Evolutionary conservation across 2,888 invertebrate species (phyloP).

Genomic region (Miltochrista miniata): DNA sequence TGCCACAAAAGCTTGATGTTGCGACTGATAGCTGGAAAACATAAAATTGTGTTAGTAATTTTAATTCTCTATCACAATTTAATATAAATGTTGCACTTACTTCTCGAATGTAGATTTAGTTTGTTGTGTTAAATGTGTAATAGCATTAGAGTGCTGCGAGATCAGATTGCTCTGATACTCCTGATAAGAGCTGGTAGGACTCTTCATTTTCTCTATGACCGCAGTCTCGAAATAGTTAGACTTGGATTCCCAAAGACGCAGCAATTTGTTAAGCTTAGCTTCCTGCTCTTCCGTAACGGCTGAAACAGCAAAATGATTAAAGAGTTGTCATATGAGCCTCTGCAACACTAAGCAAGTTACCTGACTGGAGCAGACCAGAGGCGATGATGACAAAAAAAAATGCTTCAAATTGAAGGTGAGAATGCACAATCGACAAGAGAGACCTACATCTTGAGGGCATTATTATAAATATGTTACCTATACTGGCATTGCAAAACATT

Average conservation of each 20-base stretch:
- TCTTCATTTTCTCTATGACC: conserved; percentile 93
- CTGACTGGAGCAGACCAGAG: conserved; percentile 74
- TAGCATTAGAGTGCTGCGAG: conserved; percentile 90
- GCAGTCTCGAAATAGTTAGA: conserved; percentile 92
- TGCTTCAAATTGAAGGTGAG: conserved; percentile 70
- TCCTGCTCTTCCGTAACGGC: conserved; percentile 94
- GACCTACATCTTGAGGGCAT: conserved; percentile 80
- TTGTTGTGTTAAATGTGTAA: conserved; percentile 89
- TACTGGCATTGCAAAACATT: conserved; percentile 97
- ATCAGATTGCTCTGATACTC: conserved; percentile 94
- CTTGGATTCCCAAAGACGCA: conserved; percentile 98
- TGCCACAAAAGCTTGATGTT: conserved; percentile 97
- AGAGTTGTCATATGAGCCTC: conserved; percentile 64
- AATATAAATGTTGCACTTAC: conserved; percentile 55
- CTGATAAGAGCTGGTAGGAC: conserved; percentile 94
- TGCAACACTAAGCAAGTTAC: conserved; percentile 73
- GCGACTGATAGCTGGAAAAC: conserved; percentile 90
- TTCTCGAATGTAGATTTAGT: conserved; percentile 94
- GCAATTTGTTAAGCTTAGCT: conserved; percentile 95
- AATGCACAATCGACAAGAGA: conserved; percentile 74
- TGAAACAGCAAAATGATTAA: conserved; percentile 80
- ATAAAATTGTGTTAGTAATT: background rate
- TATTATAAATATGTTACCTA: conserved; percentile 86
- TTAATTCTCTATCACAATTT: conserved; percentile 1
- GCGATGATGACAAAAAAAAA: conserved; percentile 65